These are phyloP conservation scores for Drosophila asahinai DNA, from an alignment of 1,140 invertebrate species.

Conservation along the genomic window DNA sequence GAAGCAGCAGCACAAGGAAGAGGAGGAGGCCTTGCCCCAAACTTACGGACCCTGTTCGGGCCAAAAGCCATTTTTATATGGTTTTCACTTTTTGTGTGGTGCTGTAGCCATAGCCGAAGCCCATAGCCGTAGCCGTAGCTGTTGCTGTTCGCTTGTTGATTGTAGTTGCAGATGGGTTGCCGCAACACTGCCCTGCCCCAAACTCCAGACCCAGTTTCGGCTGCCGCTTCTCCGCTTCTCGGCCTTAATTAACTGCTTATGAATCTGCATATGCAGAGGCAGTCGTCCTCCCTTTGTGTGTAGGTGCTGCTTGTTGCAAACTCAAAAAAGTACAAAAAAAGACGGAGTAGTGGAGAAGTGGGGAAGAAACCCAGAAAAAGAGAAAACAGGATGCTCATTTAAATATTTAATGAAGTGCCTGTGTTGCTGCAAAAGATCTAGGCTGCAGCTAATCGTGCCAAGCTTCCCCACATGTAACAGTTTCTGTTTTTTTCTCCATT, in stretches of 20 bases:
- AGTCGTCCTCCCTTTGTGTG: slow-evolving; percentile 49
- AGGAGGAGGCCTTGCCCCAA: slow-evolving; percentile 51
- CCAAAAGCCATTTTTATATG: slow-evolving; percentile 66
- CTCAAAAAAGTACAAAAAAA: slow-evolving; percentile 35
- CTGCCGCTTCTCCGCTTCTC: slow-evolving; percentile 38
- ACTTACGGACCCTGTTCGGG: slow-evolving; percentile 40
- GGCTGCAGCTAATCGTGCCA: slow-evolving; percentile 70
- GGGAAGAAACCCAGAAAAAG: slow-evolving; percentile 46
- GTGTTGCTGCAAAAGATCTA: slow-evolving; percentile 70
- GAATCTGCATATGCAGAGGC: slow-evolving; percentile 77
- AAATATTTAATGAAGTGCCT: slow-evolving; percentile 83
- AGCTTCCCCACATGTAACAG: slow-evolving; percentile 66
- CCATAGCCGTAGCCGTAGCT: slow-evolving; percentile 5
- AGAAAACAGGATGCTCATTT: slow-evolving; percentile 81
- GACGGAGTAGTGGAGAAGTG: slow-evolving; percentile 17
- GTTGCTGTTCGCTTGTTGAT: slow-evolving; percentile 52
- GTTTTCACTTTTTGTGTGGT: slow-evolving; percentile 64
- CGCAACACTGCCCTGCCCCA: slow-evolving; percentile 46
- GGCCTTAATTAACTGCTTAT: slow-evolving; percentile 82
- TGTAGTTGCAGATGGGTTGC: slow-evolving; percentile 58
- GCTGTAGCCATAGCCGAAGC: slow-evolving; percentile 13
- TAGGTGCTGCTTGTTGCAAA: slow-evolving; percentile 66
- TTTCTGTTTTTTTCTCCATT: slow-evolving; percentile 49
- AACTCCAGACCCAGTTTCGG: slow-evolving; percentile 49
- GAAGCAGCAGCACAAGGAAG: not conserved